Evolutionary conservation across 2,113 vertebrate genomes (phyloP), one percentile per base, ranked within the genome.

Genomic region (Aviceda subcristata): DNA sequence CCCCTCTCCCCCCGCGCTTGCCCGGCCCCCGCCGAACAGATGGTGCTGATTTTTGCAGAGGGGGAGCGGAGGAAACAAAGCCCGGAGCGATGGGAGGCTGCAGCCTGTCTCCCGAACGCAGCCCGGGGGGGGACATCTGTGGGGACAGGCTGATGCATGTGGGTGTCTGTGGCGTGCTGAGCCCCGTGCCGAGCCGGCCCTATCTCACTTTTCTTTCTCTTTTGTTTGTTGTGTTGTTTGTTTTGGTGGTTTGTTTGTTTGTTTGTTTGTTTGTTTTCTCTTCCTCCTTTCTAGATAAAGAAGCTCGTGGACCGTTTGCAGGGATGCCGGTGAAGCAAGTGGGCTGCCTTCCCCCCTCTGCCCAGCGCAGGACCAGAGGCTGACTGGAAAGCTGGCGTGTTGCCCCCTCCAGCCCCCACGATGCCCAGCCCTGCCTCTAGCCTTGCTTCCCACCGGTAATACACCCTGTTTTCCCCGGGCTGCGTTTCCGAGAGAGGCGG

Each of bases 231-330:
- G 23, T 34, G 5, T 27, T 26, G 19, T 9, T 20, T 20, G 13
- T 15, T 46, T 46, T 45, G 19, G 6, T 45, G 19, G 6, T 53
- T 92, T 92, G 43, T 41, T n/a, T 10, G 43, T 7, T 48, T 26
- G 19, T 9, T 20, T 20, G 13, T 15, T 46, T 46, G 6, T 27
- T 18, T 43, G 27, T 15, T 3, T 36, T 51, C 38, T 45, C 12
- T 9, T 30, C 36, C n/a, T 90, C 38, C 48, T 93, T 78, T 80
- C n/a, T 64, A 98, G 97, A 71, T 96, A 95, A 79, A 68, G 95
- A 51, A 84, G 63, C 89, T 74, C 9, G 1, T 1, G 18, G 21
- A 45, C 50, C 2, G 7, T 57, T 67, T 43, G 79, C 62, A 32
- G 38, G 76, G 89, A 94, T 94, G 90, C 38, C 36, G 43, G n/a